Conservation (phyloP, 2,797 vertebrate species). For the Schizopygopsis pylzovi region DNA sequence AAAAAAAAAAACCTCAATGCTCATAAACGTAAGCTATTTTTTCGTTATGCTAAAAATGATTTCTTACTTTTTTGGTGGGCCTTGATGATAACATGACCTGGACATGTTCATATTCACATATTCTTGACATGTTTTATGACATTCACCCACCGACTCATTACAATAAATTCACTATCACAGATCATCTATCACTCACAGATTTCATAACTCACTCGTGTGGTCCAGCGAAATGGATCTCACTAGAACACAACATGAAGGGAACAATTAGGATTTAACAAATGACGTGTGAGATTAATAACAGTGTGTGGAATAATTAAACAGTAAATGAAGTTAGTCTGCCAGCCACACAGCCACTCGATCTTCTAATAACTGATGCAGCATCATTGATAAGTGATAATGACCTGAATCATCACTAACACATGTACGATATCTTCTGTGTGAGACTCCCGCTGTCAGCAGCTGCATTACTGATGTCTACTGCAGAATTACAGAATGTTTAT, state of each 20-base stretch:
- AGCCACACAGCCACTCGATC: slow-evolving; percentile 14
- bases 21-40: neutral
- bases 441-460: slow-evolving; percentile 67
- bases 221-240: neutral
- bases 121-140: neutral
- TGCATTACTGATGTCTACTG: slow-evolving; percentile 57
- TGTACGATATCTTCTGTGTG: slow-evolving; percentile 58
- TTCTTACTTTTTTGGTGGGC: too few species aligned
- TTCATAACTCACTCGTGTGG: neutral
- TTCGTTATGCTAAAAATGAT: neutral
- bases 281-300: slow-evolving; percentile 26
- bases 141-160: neutral
- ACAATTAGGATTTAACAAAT: slow-evolving; percentile 24
- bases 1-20: neutral
- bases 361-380: slow-evolving; percentile 24
- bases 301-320: slow-evolving; percentile 39
- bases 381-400: slow-evolving; percentile 62
- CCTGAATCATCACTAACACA: slow-evolving; percentile 61
- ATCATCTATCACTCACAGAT: neutral
- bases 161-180: neutral
- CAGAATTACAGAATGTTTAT: neutral
- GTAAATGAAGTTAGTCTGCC: slow-evolving; percentile 23
- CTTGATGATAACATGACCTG: neutral
- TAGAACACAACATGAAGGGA: slow-evolving; percentile 1
- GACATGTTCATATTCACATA: neutral